A percentile compares a stretch with the other conserved stretches of the same genome.
These are phyloP conservation scores for Entomobrya proxima DNA, from an alignment of 2,888 invertebrate species.

Conservation along the genomic window DNA sequence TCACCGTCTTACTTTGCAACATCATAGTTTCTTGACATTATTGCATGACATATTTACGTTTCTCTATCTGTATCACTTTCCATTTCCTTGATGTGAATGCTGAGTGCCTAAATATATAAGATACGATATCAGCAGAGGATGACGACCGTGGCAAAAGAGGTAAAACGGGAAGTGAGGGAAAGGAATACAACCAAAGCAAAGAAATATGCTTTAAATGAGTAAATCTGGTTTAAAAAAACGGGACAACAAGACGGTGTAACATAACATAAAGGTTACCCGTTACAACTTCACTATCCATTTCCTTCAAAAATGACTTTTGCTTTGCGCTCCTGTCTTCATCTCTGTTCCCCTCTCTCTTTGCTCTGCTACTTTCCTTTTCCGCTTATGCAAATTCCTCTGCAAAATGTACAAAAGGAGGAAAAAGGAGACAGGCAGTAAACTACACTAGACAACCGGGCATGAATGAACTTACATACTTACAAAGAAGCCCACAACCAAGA, in stretches of 20 bases:
- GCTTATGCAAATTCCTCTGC: slow-evolving; percentile 2
- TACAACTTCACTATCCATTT: slow-evolving; percentile 2
- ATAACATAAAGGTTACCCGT: slow-evolving; percentile 19
- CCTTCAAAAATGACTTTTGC: slow-evolving; percentile 11
- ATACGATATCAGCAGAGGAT: not conserved
- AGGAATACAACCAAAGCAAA: slow-evolving; percentile 25
- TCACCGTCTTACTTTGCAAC: no score
- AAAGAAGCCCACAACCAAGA: no score
- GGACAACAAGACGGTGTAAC: not conserved
- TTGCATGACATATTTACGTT: no score
- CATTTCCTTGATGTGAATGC: not conserved
- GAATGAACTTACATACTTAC: not conserved
- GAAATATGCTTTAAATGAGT: slow-evolving; percentile 27
- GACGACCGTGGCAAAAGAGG: not conserved
- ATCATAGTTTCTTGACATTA: no score
- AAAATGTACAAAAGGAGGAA: not conserved
- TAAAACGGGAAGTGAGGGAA: not conserved
- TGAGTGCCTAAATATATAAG: no score
- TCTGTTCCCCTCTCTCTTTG: not conserved
- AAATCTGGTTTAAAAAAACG: slow-evolving; percentile 1
- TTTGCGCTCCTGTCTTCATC: no score
- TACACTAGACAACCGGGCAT: not conserved
- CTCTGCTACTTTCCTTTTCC: slow-evolving; percentile 9
- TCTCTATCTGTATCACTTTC: not conserved
- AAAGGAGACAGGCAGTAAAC: not conserved